A percentile compares a stretch with the other conserved stretches of the same genome.
Evolutionary conservation across 1,140 invertebrate genomes (phyloP).

Genomic region (Cydia fagiglandana): DNA sequence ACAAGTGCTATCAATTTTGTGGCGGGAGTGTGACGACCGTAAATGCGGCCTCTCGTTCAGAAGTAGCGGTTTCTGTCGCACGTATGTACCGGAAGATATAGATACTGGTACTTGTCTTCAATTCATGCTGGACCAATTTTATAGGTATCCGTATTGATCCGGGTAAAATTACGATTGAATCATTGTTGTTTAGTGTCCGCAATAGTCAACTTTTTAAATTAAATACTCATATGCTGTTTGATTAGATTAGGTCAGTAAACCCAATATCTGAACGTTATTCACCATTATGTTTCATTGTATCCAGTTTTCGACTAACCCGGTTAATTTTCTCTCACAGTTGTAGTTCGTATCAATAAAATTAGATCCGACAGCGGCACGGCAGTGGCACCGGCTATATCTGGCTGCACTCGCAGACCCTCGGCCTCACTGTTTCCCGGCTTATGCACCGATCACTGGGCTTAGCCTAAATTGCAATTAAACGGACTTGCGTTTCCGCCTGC

Average conservation of each 20-base stretch:
- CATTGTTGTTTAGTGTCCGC: no score
- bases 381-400: constrained; percentile 45
- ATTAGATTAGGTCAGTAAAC: background rate
- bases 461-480: constrained; percentile 66
- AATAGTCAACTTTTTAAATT: background rate
- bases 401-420: constrained; percentile 50
- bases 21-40: constrained; percentile 16
- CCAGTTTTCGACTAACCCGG: constrained; percentile 25
- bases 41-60: constrained; percentile 9
- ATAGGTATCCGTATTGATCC: background rate
- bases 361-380: constrained; percentile 42
- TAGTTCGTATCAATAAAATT: constrained; percentile 45
- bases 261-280: background rate
- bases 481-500: constrained; percentile 40
- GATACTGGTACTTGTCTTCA: background rate
- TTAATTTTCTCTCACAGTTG: constrained; percentile 36
- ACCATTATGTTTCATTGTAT: background rate
- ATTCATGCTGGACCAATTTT: background rate
- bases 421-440: constrained; percentile 58
- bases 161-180: no score
- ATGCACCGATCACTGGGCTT: constrained; percentile 59
- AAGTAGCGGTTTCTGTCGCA: background rate
- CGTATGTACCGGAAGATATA: background rate
- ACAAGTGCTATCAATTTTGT: constrained; percentile 31
- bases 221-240: background rate